A percentile compares a stretch with the other conserved stretches of the same genome.
Conservation (phyloP, 2,797 vertebrate species). For the Taenioides sp. region DNA sequence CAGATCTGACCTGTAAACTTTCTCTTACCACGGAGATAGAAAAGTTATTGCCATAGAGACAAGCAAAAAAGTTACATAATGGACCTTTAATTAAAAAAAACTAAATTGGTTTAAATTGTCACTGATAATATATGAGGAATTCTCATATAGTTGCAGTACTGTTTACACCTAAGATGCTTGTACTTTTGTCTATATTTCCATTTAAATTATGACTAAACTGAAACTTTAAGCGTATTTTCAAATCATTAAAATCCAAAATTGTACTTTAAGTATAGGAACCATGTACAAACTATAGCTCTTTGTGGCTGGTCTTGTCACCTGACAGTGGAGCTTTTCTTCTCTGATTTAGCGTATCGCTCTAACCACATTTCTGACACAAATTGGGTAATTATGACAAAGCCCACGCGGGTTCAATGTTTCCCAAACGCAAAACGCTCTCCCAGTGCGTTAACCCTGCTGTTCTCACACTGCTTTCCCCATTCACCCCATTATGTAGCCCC, state of each 20-base stretch:
- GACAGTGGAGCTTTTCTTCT: constrained; percentile 66
- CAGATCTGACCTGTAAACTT: too few species aligned
- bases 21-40: too few species aligned
- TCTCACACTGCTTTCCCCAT: constrained; percentile 56
- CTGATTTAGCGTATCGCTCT: constrained; percentile 79
- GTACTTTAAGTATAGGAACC: background rate
- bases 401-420: constrained; percentile 78
- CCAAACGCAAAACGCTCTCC: constrained; percentile 70
- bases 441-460: constrained; percentile 30
- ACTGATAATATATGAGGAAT: background rate
- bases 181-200: background rate
- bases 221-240: background rate
- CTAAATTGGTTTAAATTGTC: too few species aligned
- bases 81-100: too few species aligned
- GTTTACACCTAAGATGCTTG: background rate
- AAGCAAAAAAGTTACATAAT: too few species aligned
- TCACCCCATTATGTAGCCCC: constrained; percentile 73
- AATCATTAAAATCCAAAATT: constrained; percentile 1
- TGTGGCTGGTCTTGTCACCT: constrained; percentile 61
- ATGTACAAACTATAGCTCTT: constrained; percentile 16
- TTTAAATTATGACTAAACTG: background rate
- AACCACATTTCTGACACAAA: constrained; percentile 81
- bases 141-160: background rate
- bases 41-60: too few species aligned
- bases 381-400: constrained; percentile 80